Evolutionary conservation across 2,888 invertebrate species (phyloP), one percentile per base, ranked within the genome.

Genomic region (Thymelicus lineola): DNA sequence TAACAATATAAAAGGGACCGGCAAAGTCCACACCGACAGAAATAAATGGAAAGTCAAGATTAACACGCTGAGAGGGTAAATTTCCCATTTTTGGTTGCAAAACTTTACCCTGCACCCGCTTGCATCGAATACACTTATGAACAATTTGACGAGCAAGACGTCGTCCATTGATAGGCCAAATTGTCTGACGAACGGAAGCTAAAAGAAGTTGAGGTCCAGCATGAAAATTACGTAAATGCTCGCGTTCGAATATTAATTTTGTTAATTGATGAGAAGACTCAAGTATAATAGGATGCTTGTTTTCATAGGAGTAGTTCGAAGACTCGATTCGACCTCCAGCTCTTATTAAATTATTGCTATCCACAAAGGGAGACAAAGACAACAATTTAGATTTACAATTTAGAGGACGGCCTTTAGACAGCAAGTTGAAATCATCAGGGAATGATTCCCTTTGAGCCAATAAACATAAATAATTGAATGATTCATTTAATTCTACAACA

Each of bases 361-460:
- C 58, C 36, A 36, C 7, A 48, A 62, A 62, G 3, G 65, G 57
- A 7, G 57, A 65, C n/a, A 65, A 17, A 20, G 65, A 65, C 20
- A 65, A 42, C 5, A 63, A 36, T 36, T 63, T 63, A 6, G 36
- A 63, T 63, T 63, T 63, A 17, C 36, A 38, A 7, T 17, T 38
- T 17, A 63, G 12, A 17, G 36, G 2, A 35, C 38, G 20, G 17
- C 17, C 7, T 36, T 50, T 63, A 38, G 17, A 38, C n/a, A 63
- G 12, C 9, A 53, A 15, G 6, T 63, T 38, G 17, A 53, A 68
- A 38, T 68, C 65, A 1, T 14, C 12, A 9, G 57, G 38, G 65
- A 73, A 72, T 1, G 62, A 65, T 67, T 72, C 64, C 42, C 17
- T 17, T 63, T 74, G 73, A 15, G 73, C 71, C 6, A 75, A 38